Conservation (phyloP, 2,888 invertebrate genomes). For the Melinaea menophilus region DNA sequence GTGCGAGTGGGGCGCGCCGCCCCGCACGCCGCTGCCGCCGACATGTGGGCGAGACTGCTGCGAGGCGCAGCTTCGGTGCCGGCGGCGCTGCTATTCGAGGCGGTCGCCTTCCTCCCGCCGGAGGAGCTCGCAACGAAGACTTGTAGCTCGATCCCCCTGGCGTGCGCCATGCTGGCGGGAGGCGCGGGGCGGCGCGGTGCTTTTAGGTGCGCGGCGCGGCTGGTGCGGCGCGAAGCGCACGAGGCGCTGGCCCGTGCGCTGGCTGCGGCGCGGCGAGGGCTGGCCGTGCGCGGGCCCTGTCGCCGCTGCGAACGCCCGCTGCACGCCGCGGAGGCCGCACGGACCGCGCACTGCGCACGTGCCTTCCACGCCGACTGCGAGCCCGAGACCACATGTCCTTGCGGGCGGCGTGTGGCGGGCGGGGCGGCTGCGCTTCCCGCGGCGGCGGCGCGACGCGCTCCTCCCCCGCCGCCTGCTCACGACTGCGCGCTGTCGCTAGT, state of each 20-base stretch:
- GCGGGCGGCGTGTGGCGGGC: constrained; percentile 48
- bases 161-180: constrained; percentile 45
- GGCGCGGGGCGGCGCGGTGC: constrained; percentile 37
- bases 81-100: constrained; percentile 54
- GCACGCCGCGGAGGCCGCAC: constrained; percentile 37
- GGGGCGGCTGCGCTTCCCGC: constrained; percentile 34
- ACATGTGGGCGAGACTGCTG: constrained; percentile 53
- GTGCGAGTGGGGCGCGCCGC: constrained; percentile 50
- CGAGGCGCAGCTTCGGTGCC: constrained; percentile 42
- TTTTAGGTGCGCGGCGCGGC: constrained; percentile 45
- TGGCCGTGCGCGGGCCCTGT: constrained; percentile 57
- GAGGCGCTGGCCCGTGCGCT: constrained; percentile 53
- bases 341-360: constrained; percentile 60
- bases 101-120: constrained; percentile 54
- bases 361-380: constrained; percentile 56
- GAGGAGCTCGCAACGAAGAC: constrained; percentile 45
- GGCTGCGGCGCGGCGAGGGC: constrained; percentile 48
- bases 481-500: constrained; percentile 49
- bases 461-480: constrained; percentile 34
- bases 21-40: constrained; percentile 44
- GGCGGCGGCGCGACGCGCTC: constrained; percentile 36
- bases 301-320: constrained; percentile 49
- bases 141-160: constrained; percentile 45
- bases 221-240: constrained; percentile 50
- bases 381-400: constrained; percentile 48